phyloP scores from a whole-genome alignment of 1,140 invertebrate genomes.

The Calycopis cecrops region DNA sequence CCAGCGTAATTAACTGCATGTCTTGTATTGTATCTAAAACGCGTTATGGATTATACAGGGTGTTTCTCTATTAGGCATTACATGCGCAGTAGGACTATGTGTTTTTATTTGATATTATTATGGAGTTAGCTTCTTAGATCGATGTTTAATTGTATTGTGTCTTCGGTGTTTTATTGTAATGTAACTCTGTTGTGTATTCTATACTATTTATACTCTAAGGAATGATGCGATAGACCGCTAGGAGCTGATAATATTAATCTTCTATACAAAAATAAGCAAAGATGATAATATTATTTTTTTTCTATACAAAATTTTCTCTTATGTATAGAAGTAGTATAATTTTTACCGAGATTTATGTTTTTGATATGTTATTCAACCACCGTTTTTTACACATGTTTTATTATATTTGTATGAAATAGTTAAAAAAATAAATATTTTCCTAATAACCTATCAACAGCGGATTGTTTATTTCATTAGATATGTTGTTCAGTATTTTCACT shows the following conservation, averaged over 20 bases:
- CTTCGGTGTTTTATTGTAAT: constrained; percentile 24
- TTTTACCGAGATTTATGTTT: too few species aligned
- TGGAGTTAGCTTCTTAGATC: constrained; percentile 18
- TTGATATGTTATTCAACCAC: too few species aligned
- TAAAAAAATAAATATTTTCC: too few species aligned
- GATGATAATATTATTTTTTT: not conserved
- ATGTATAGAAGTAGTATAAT: too few species aligned
- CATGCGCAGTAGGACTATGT: constrained; percentile 37
- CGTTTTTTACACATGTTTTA: too few species aligned
- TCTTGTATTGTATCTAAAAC: constrained; percentile 34
- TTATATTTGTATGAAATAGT: too few species aligned
- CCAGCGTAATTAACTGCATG: constrained; percentile 35
- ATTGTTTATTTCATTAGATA: too few species aligned
- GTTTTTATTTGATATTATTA: constrained; percentile 6
- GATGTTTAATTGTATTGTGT: constrained; percentile 33
- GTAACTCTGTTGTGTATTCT: constrained; percentile 16
- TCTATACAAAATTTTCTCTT: too few species aligned
- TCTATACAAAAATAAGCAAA: not conserved
- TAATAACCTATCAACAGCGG: too few species aligned
- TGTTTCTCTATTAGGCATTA: constrained; percentile 63
- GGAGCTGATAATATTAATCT: constrained; percentile 19
- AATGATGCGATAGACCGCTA: constrained; percentile 26
- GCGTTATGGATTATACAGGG: constrained; percentile 69
- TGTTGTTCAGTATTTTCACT: too few species aligned
- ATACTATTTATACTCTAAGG: constrained; percentile 15